Base-by-base conservation (phyloP, 2,113 vertebrate species). In the Rhynchomys soricoides region DNA sequence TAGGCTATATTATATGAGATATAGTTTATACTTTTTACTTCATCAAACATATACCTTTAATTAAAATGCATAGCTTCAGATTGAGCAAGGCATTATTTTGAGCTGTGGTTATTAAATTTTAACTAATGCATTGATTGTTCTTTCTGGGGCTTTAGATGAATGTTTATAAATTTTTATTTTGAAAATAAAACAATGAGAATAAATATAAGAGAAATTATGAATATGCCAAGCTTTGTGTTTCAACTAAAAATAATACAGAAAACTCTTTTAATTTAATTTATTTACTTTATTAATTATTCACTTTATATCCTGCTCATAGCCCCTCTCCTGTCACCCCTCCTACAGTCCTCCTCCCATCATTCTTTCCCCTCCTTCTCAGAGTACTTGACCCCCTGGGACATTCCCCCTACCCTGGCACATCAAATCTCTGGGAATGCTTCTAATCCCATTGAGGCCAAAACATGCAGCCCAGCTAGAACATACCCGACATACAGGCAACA, bases 231-330 rank as follows among this genome's bases (percentile, higher is more conserved):
- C 94, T 86, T 90, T 66, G 29, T 91, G 22, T 86, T 94, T 85
- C 96, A 96, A 93, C 86, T 86, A 62, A 29, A 82, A 98, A 93
- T 94, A 94, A 94, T 92, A 87, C 79, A 94, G 57, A 43, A 48
- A 92, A 95, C 4, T 89, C 62, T 24, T 96, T 96, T 96, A 57
- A 62, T 62, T 62, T 24, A 62, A 16, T 55, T 16, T 15, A 55
- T 29, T 64, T 29, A 29, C n/a, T 64, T 64, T 9, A 62, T 64
- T 64, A 21, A 21, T 64, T 37, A 37, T 37, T 68, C 31, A 16
- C 13, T 37, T 68, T 68, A 29, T 5, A 68, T 68, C 11, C 31
- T 59, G 57, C 19, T 59, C 21, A 22, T 7, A 7, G 5, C 57
- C 57, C 5, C 57, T 22, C 21, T 59, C 57, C 21, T 37, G 66